Conservation (phyloP, 2,888 invertebrate species). For the Helicoverpa assulta region DNA sequence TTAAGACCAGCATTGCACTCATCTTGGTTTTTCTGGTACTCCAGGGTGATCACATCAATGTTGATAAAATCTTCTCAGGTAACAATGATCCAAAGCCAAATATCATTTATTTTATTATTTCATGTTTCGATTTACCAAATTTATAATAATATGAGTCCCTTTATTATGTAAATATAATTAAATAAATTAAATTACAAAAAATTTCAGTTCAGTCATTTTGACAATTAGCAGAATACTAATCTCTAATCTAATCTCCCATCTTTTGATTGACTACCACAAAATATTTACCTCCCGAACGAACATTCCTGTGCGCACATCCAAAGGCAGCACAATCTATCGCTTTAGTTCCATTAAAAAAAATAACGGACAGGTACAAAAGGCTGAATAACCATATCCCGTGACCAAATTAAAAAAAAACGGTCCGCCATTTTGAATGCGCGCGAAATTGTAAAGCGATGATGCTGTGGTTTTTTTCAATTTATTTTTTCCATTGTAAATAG, state of each 20-base stretch:
- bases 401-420: slow-evolving; percentile 66
- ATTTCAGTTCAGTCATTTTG: too few relatives aligned
- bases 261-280: slow-evolving; percentile 25
- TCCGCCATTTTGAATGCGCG: slow-evolving; percentile 69
- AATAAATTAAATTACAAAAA: too few relatives aligned
- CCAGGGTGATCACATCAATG: too few relatives aligned
- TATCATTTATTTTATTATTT: too few relatives aligned
- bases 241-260: neutral
- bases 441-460: slow-evolving; percentile 78
- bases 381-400: slow-evolving; percentile 68
- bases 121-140: too few relatives aligned
- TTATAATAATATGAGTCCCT: too few relatives aligned
- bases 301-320: slow-evolving; percentile 74
- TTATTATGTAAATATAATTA: too few relatives aligned
- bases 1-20: too few relatives aligned
- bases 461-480: slow-evolving; percentile 65
- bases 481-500: slow-evolving; percentile 54
- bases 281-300: slow-evolving; percentile 47
- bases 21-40: too few relatives aligned
- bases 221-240: too few relatives aligned
- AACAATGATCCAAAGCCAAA: too few relatives aligned
- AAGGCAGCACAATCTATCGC: slow-evolving; percentile 52
- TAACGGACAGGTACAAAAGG: slow-evolving; percentile 76
- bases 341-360: slow-evolving; percentile 65
- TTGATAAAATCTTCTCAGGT: too few relatives aligned